Conservation (phyloP, 2,888 invertebrate genomes). For the Eugnorisma glareosa region DNA sequence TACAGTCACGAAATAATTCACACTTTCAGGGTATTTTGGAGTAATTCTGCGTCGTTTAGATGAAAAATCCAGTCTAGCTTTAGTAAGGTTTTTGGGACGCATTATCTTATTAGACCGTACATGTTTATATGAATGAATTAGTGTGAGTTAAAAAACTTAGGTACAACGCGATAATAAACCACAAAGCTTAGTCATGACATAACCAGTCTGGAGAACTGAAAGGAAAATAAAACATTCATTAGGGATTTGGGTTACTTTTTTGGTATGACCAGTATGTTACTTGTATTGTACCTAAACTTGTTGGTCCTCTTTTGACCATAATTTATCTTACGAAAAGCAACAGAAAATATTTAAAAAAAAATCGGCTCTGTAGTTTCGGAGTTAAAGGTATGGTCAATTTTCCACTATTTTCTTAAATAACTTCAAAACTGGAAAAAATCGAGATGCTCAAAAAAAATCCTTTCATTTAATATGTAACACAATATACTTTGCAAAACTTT, state of each 20-base stretch:
- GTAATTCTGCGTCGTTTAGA: conserved; percentile 39
- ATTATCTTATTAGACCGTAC: conserved; percentile 15
- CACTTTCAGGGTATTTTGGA: conserved; percentile 37
- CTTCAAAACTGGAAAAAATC: no score
- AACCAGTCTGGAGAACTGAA: neutral
- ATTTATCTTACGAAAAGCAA: neutral
- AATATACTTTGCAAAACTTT: no score
- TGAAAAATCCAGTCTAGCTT: conserved; percentile 38
- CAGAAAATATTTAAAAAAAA: neutral
- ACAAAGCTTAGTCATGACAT: neutral
- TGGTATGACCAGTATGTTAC: neutral
- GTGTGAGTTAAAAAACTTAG: neutral
- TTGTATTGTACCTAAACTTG: neutral
- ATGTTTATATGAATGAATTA: neutral
- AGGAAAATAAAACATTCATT: neutral
- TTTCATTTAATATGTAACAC: no score
- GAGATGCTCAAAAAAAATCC: no score
- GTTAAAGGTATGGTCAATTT: no score
- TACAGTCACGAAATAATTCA: conserved; percentile 52
- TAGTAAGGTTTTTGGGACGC: neutral
- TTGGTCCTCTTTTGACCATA: neutral
- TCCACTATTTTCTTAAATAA: no score
- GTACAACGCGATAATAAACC: neutral
- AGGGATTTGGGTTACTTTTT: no score
- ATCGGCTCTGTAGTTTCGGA: no score